Evolutionary conservation across 1,140 invertebrate genomes (phyloP), one percentile per base, ranked within the genome.

Genomic region (Nebria ingens): DNA sequence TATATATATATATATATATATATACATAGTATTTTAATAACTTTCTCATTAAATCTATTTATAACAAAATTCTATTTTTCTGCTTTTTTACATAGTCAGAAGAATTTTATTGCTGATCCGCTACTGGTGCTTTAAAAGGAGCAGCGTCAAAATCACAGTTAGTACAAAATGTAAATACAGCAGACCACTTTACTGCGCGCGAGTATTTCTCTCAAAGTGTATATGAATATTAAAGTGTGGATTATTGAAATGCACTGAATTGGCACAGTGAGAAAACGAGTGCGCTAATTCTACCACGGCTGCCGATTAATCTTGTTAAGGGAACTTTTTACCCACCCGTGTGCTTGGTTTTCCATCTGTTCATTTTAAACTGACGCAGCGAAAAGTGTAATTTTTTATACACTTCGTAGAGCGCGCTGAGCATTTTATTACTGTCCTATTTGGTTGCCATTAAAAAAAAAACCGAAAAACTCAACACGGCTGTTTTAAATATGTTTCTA

Each of bases 181-280:
- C 15, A 9, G 15, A 45, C 40, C 6, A 45, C 40, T 6, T 45
- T 17, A 45, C 3, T 45, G 15, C 40, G 9, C 40, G 40, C 4
- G 40, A 45, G 17, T 45, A 45, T 45, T 45, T 45, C 40, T 45
- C 25, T 34, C 25, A 9, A 3, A 45, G 17, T 45, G 40, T 45
- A 45, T 45, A 45, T 45, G 40, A 45, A 45, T 45, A 45, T 45
- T 45, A 45, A 45, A 45, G 17, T 45, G 40, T 17, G 40, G 40
- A 45, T 45, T 45, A 45, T 45, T 45, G 40, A 45, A 45, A 45
- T 45, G 40, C 40, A 45, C 6, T 45, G 40, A 45, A 45, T 45
- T 45, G 40, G 40, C 17, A 11, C 9, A 9, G 40, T 4, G 40
- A 45, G 40, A 34, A 4, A 45, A 17, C 9, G 40, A n/a, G 9